These are phyloP conservation scores for Cryptotermes secundus DNA, from an alignment of 1,140 invertebrate species.

Conservation along the genomic window DNA sequence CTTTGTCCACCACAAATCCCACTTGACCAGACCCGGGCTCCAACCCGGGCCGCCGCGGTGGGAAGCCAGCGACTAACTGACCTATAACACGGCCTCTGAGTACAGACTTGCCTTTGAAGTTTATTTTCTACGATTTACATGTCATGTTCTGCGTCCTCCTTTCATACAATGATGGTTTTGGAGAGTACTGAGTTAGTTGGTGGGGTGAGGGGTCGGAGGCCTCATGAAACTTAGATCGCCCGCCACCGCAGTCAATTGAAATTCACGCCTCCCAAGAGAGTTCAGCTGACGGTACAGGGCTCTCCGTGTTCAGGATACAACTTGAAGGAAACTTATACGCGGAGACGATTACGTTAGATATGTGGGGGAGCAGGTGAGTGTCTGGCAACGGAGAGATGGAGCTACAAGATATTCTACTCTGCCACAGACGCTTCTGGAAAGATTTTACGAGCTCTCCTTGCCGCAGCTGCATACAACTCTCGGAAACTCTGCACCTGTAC, in stretches of 20 bases:
- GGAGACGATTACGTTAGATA: neutral
- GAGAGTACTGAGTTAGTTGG: neutral
- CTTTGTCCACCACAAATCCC: too few species aligned
- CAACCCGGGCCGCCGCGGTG: too few species aligned
- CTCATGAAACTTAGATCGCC: slow-evolving; percentile 18
- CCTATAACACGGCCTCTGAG: too few species aligned
- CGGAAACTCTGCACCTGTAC: neutral
- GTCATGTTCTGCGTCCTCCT: neutral
- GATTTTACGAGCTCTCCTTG: neutral
- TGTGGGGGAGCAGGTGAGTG: neutral
- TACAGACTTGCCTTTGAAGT: neutral
- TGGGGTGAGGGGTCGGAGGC: neutral
- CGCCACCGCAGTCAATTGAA: slow-evolving; percentile 22
- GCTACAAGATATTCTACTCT: slow-evolving; percentile 3
- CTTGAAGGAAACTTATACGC: too few species aligned
- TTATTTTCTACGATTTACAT: neutral
- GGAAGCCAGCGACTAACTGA: too few species aligned
- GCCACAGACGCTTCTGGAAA: neutral
- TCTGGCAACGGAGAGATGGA: neutral
- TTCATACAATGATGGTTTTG: neutral
- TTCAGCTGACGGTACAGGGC: neutral
- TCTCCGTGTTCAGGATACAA: neutral
- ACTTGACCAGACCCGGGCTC: too few species aligned
- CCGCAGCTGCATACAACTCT: neutral
- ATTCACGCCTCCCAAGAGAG: slow-evolving; percentile 19